Conservation (phyloP, 2,797 vertebrate genomes). For the Pipistrellus kuhlii region DNA sequence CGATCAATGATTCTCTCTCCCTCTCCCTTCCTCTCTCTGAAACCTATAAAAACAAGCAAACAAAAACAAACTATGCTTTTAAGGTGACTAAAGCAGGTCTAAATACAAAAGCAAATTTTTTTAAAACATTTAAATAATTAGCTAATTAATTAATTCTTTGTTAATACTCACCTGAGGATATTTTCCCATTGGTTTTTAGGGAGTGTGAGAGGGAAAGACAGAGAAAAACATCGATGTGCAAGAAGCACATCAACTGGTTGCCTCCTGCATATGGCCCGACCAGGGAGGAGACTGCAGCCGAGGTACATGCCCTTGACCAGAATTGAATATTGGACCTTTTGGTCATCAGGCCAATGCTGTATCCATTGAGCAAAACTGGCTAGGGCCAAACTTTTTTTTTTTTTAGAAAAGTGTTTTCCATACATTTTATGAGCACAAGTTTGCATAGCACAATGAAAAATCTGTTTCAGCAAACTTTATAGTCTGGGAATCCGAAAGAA, state of each 20-base stretch:
- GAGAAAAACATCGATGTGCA: background rate
- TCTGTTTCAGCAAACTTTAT: slow-evolving; percentile 36
- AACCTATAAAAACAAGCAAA: background rate
- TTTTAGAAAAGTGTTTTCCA: background rate
- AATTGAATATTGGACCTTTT: background rate
- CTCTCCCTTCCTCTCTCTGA: background rate
- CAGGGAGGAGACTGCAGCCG: background rate
- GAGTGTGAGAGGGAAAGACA: background rate
- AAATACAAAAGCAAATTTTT: background rate
- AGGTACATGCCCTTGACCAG: background rate
- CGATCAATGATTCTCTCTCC: background rate
- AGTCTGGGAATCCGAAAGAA: background rate
- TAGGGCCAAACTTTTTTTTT: background rate
- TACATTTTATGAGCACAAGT: background rate
- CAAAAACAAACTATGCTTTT: background rate
- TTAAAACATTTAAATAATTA: background rate
- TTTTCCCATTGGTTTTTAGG: background rate
- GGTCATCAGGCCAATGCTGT: background rate
- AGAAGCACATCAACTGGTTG: background rate
- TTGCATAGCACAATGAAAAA: slow-evolving; percentile 57
- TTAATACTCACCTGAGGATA: background rate
- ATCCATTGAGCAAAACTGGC: background rate
- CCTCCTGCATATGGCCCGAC: background rate
- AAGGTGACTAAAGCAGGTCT: background rate
- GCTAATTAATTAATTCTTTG: too few species aligned